Conservation (phyloP, 2,113 vertebrate genomes). For the Symphodus melops region DNA sequence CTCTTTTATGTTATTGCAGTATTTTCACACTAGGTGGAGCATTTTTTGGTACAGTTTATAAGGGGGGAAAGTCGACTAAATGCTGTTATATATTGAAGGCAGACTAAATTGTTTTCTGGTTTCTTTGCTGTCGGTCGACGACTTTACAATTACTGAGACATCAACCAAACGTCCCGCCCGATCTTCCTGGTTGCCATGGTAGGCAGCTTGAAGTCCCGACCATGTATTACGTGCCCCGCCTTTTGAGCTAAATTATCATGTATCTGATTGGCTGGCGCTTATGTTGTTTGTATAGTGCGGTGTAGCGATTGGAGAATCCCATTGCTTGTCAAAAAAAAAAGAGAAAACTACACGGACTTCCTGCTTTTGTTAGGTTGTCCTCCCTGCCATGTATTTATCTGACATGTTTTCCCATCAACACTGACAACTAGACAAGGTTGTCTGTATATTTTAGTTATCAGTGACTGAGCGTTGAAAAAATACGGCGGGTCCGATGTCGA, state of each 20-base stretch:
- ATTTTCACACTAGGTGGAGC: too few relatives aligned
- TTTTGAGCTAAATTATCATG: slow-evolving; percentile 32
- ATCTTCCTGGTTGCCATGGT: slow-evolving; percentile 75
- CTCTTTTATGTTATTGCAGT: too few relatives aligned
- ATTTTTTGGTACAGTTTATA: too few relatives aligned
- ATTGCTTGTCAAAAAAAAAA: slow-evolving; percentile 26
- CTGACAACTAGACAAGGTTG: slow-evolving; percentile 35
- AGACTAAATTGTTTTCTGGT: rapidly evolving
- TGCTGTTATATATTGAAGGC: slow-evolving; percentile 54
- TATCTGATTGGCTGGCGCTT: slow-evolving; percentile 44
- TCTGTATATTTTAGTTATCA: background rate
- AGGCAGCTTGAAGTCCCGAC: slow-evolving; percentile 58
- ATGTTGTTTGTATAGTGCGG: background rate
- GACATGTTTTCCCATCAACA: slow-evolving; percentile 62
- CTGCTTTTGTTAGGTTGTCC: slow-evolving; percentile 67
- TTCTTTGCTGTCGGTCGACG: background rate
- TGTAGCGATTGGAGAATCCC: slow-evolving; percentile 52
- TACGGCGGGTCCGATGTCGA: slow-evolving; percentile 77
- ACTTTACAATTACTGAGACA: slow-evolving; percentile 24
- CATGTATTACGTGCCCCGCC: slow-evolving; percentile 2
- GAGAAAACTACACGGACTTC: slow-evolving; percentile 53
- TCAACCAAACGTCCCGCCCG: slow-evolving; percentile 61
- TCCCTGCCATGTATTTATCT: slow-evolving; percentile 61
- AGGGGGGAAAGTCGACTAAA: too few relatives aligned
- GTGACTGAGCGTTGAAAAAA: slow-evolving; percentile 3